phyloP scores from a whole-genome alignment of 1,140 invertebrate species.

The Drosophila trapezifrons region DNA sequence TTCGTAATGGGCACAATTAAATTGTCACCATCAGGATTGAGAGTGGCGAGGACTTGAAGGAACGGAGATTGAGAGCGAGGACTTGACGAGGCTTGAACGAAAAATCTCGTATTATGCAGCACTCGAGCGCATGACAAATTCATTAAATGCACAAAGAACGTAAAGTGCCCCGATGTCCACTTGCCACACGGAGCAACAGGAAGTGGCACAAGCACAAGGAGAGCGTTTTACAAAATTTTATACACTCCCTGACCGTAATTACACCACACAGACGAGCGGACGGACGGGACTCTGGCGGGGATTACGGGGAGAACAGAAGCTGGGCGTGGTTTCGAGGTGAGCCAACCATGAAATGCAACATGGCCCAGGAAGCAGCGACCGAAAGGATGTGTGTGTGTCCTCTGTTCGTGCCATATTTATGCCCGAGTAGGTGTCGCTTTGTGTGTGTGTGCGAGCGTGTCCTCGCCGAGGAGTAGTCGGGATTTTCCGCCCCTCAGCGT shows the following conservation, averaged over 20 bases:
- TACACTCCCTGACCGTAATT: slow-evolving; percentile 75
- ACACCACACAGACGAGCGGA: slow-evolving; percentile 56
- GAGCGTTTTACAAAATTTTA: slow-evolving; percentile 72
- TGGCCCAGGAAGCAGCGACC: slow-evolving; percentile 32
- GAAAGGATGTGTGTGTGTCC: slow-evolving; percentile 19
- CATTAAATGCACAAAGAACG: slow-evolving; percentile 73
- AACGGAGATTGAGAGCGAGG: slow-evolving; percentile 11
- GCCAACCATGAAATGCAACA: slow-evolving; percentile 62
- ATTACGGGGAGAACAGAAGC: slow-evolving; percentile 29
- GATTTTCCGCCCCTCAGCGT: slow-evolving; percentile 24
- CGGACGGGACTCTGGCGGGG: background rate
- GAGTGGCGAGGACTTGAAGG: slow-evolving; percentile 9
- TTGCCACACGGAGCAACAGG: slow-evolving; percentile 23
- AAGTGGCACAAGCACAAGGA: slow-evolving; percentile 10
- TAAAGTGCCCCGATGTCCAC: slow-evolving; percentile 53
- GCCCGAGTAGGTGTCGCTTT: slow-evolving; percentile 40
- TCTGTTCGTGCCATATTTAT: slow-evolving; percentile 27
- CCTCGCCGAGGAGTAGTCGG: slow-evolving; percentile 9
- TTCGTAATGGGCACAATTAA: slow-evolving; percentile 74
- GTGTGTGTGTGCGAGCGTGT: slow-evolving; percentile 3
- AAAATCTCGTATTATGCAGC: slow-evolving; percentile 58
- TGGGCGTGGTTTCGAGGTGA: slow-evolving; percentile 56
- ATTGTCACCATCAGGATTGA: slow-evolving; percentile 66
- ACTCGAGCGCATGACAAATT: slow-evolving; percentile 76
- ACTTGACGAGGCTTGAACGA: slow-evolving; percentile 46